These are phyloP conservation scores for Cephalotes varians DNA, from an alignment of 2,888 invertebrate genomes.

Conservation along the genomic window DNA sequence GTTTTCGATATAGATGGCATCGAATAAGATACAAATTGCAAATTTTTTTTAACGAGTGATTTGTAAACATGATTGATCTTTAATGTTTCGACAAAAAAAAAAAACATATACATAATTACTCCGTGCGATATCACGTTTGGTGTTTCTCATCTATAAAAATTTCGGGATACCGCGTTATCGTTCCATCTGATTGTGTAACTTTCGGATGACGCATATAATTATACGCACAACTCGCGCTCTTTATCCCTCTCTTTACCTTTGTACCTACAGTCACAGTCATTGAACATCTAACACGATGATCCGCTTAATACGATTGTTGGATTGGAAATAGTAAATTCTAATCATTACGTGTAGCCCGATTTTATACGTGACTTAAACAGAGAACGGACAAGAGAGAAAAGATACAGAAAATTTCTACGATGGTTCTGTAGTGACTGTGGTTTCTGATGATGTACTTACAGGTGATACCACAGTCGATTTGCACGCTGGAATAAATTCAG, in stretches of 20 bases:
- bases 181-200: constrained; percentile 70
- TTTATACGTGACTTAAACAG: constrained; percentile 69
- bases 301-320: constrained; percentile 76
- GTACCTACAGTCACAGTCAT: constrained; percentile 75
- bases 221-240: constrained; percentile 63
- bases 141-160: constrained; percentile 71
- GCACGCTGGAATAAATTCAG: constrained; percentile 92
- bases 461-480: constrained; percentile 72
- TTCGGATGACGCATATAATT: constrained; percentile 69
- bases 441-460: constrained; percentile 80
- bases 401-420: constrained; percentile 80
- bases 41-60: constrained; percentile 65
- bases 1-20: constrained; percentile 14
- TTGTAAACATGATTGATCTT: constrained; percentile 52
- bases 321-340: constrained; percentile 75
- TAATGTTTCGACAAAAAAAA: constrained; percentile 51
- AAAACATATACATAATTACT: constrained; percentile 38
- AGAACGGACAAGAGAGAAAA: constrained; percentile 65
- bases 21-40: constrained; percentile 60
- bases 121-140: constrained; percentile 59
- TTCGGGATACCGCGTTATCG: constrained; percentile 62
- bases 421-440: constrained; percentile 76
- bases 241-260: constrained; percentile 69
- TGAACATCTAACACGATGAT: constrained; percentile 79
- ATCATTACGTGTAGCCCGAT: constrained; percentile 75